phyloP scores from a whole-genome alignment of 64 coral and sea anemone genomes.

The Cladopsammia gracilis region DNA sequence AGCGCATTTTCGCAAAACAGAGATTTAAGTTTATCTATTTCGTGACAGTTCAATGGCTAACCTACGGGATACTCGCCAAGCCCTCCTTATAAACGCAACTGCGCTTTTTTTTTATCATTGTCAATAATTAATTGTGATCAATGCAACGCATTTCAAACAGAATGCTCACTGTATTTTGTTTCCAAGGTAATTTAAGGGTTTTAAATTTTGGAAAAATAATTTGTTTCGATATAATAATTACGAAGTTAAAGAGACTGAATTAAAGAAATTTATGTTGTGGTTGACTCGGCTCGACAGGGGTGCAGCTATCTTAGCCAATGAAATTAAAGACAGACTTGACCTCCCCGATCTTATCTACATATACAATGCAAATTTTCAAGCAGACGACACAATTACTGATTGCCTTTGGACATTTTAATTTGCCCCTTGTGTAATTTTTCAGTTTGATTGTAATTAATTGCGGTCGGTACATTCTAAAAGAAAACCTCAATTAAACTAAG shows the following conservation, averaged over 20 bases:
- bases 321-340: neutral
- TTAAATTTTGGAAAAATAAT: neutral
- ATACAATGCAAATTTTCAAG: neutral
- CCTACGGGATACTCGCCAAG: neutral
- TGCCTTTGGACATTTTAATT: too few relatives aligned
- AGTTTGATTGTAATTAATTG: too few relatives aligned
- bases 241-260: neutral
- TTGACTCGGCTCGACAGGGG: neutral
- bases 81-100: too few relatives aligned
- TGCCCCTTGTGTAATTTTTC: too few relatives aligned
- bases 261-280: neutral
- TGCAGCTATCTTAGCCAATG: neutral
- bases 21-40: neutral
- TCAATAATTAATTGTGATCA: too few relatives aligned
- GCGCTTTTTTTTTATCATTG: too few relatives aligned
- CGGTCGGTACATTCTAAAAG: too few relatives aligned
- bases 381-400: too few relatives aligned
- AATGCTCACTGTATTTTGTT: too few relatives aligned
- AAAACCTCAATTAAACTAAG: too few relatives aligned
- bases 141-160: neutral
- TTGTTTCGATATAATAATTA: neutral
- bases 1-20: slow-evolving; percentile 9
- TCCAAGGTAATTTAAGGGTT: too few relatives aligned
- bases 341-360: neutral
- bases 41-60: neutral